Percentiles rank a stretch among this genome's conserved stretches.
phyloP scores from a whole-genome alignment of 2,888 invertebrate genomes.

The Pocota personata region DNA sequence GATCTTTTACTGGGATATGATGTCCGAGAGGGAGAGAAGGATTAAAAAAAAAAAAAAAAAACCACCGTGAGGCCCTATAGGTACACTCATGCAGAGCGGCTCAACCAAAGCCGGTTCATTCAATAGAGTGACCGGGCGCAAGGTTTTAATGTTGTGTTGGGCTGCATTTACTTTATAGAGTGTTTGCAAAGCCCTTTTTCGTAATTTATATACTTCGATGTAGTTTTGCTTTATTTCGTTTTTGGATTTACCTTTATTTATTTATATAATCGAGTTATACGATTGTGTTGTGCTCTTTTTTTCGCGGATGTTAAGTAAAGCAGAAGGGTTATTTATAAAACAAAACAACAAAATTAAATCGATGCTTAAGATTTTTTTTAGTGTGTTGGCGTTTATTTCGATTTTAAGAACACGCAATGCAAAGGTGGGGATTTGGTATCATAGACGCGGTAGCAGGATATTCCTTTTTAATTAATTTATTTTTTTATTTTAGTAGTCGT shows the following conservation, averaged over 20 bases:
- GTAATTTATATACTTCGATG: slow-evolving; percentile 75
- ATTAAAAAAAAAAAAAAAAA: slow-evolving; percentile 1
- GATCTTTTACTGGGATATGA: slow-evolving; percentile 42
- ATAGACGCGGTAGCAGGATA: slow-evolving; percentile 50
- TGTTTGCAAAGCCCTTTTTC: slow-evolving; percentile 74
- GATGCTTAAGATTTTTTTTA: slow-evolving; percentile 10
- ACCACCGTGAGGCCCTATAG: neutral
- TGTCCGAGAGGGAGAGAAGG: slow-evolving; percentile 33
- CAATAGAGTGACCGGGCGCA: slow-evolving; percentile 23
- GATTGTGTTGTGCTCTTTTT: neutral
- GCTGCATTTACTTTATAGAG: slow-evolving; percentile 75
- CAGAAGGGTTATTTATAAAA: slow-evolving; percentile 42
- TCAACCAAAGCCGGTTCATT: slow-evolving; percentile 46
- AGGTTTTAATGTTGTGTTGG: slow-evolving; percentile 41
- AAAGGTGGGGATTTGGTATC: slow-evolving; percentile 42
- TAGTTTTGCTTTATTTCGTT: slow-evolving; percentile 69
- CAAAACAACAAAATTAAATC: neutral
- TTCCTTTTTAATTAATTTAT: slow-evolving; percentile 51
- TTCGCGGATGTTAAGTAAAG: slow-evolving; percentile 32
- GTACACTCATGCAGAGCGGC: neutral
- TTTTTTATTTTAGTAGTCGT: neutral
- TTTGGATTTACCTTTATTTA: slow-evolving; percentile 63
- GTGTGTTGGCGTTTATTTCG: slow-evolving; percentile 70
- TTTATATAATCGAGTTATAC: slow-evolving; percentile 59
- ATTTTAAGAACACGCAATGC: slow-evolving; percentile 62